phyloP scores from a whole-genome alignment of 35 echinoderm and acorn worm genomes.

The Ophiothrix spiculata region DNA sequence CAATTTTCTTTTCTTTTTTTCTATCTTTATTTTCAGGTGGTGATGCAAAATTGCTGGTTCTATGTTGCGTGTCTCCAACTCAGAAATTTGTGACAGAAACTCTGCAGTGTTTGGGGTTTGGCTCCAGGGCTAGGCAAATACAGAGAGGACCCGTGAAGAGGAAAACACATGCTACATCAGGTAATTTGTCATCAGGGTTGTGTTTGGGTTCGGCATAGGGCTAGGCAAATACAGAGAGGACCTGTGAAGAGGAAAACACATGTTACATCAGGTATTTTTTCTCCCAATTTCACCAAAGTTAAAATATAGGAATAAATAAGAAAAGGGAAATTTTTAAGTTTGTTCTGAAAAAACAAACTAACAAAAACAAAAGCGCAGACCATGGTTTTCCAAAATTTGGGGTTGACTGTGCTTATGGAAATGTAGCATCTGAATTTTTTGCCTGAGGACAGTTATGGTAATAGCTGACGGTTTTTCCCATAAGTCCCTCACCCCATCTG shows the following conservation, averaged over 20 bases:
- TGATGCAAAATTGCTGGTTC: slow-evolving; percentile 88
- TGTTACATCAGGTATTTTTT: neutral
- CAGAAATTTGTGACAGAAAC: slow-evolving; percentile 81
- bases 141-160: slow-evolving; percentile 83
- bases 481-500: too few relatives aligned
- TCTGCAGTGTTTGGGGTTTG: slow-evolving; percentile 93
- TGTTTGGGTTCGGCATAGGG: neutral
- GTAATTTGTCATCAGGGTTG: neutral
- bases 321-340: too few relatives aligned
- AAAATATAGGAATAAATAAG: too few relatives aligned
- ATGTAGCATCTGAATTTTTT: too few relatives aligned
- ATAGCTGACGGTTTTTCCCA: too few relatives aligned
- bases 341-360: too few relatives aligned
- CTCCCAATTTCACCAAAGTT: neutral
- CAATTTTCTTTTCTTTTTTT: too few relatives aligned
- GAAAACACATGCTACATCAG: slow-evolving; percentile 18
- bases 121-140: slow-evolving; percentile 84
- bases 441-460: too few relatives aligned
- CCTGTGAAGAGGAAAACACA: neutral
- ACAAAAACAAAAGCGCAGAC: too few relatives aligned
- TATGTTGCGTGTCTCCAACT: slow-evolving; percentile 95
- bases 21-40: slow-evolving; percentile 62
- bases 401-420: too few relatives aligned
- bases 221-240: neutral
- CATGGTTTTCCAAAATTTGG: too few relatives aligned